phyloP scores from a whole-genome alignment of 1,140 invertebrate species.

The Cydia pomonella region DNA sequence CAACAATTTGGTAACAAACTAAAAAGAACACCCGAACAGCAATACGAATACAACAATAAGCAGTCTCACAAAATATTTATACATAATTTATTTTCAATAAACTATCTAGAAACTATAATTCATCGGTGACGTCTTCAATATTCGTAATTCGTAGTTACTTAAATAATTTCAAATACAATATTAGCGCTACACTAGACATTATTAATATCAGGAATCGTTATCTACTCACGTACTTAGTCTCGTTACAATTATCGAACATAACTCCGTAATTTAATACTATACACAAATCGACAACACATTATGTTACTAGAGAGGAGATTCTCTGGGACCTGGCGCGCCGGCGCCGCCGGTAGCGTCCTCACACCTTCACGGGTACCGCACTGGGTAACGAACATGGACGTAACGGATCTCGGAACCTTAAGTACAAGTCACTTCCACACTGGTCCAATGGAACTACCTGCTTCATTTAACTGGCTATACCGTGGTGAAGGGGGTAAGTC shows the following conservation, averaged over 20 bases:
- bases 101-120: constrained; percentile 76
- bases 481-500: constrained; percentile 84
- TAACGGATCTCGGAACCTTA: constrained; percentile 52
- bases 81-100: constrained; percentile 75
- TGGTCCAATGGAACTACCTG: constrained; percentile 62
- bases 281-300: constrained; percentile 79
- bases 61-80: constrained; percentile 79
- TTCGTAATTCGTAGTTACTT: constrained; percentile 63
- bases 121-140: constrained; percentile 71
- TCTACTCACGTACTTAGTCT: constrained; percentile 76
- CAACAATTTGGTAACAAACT: constrained; percentile 80
- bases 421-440: constrained; percentile 67
- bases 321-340: constrained; percentile 73
- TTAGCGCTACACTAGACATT: constrained; percentile 74
- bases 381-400: constrained; percentile 58
- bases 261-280: constrained; percentile 78
- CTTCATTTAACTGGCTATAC: constrained; percentile 81
- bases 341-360: constrained; percentile 57
- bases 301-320: constrained; percentile 70
- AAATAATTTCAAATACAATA: constrained; percentile 76
- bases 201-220: constrained; percentile 78
- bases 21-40: constrained; percentile 72
- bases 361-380: constrained; percentile 62
- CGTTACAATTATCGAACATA: constrained; percentile 77
- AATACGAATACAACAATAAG: constrained; percentile 78